Evolutionary conservation across 2,797 vertebrate species (phyloP), one percentile per base, ranked within the genome.

Genomic region (Pelochelys cantorii): DNA sequence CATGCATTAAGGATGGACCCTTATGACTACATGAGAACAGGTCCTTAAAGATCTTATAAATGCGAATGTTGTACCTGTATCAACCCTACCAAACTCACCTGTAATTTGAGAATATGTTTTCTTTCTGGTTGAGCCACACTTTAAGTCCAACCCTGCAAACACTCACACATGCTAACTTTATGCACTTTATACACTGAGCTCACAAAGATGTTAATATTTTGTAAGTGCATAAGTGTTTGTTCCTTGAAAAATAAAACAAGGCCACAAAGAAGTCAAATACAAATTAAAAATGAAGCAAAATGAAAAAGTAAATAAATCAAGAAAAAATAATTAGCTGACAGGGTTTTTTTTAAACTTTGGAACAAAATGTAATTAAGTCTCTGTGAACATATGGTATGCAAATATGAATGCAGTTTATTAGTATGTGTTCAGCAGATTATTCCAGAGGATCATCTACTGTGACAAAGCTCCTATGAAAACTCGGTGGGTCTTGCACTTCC

Each of bases 251-350:
- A 93, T 37, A 77, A 88, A 97, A 65, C n/a, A 85, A 29, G 75
- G 55, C 71, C 91, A 90, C 87, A 94, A 81, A 84, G 86, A 94
- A 90, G 84, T 93, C 87, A 89, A 85, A 56, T 52, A 80, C 86
- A 93, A 95, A 95, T 94, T 93, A 91, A 96, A 94, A 90, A 95
- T 88, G 75, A 94, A 94, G 52, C 80, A 93, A 95, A 96, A 88
- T 59, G 27, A 78, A 94, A 94, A 93, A 79, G 86, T 90, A 90
- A 94, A 91, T 88, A 95, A 95, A 68, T 95, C 86, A 96, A 91
- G 90, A 91, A 95, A 48, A 90, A 97, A 93, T 93, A 84, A 96
- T 95, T 92, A 94, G 95, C 95, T 95, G 95, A 96, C 79, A 90
- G 0, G 23, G 95, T 92, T 94, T 95, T 95, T 86, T 1, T 57